Conservation (phyloP, 2,113 vertebrate species). For the Panthera leo region DNA sequence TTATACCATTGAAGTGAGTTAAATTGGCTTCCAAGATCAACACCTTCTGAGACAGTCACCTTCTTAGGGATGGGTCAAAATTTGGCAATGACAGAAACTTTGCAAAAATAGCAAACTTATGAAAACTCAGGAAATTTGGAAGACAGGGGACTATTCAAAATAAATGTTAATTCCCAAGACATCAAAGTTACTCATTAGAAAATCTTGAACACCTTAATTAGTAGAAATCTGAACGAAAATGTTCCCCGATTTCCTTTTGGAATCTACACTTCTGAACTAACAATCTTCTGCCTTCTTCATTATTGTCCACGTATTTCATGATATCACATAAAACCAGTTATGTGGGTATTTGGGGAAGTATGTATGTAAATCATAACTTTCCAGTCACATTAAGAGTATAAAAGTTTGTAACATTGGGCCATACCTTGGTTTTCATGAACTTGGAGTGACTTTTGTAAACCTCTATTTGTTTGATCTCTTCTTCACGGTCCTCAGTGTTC, state of each 20-base stretch:
- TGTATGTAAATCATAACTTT: conserved; percentile 51
- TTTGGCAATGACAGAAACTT: background rate
- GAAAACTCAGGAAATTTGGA: background rate
- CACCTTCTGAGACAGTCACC: background rate
- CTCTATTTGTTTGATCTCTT: conserved; percentile 99
- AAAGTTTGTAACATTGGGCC: conserved; percentile 66
- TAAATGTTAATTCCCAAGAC: background rate
- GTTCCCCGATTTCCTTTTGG: background rate
- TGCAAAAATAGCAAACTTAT: background rate
- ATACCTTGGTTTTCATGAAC: conserved; percentile 99
- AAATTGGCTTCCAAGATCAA: background rate
- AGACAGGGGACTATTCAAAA: background rate
- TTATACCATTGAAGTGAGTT: background rate
- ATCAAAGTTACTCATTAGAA: background rate
- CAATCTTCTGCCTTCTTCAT: background rate
- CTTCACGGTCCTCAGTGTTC: conserved; percentile 96
- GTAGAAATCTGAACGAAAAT: background rate
- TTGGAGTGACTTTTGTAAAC: conserved; percentile 99
- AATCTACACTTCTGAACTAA: conserved; percentile 16
- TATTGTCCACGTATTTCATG: conserved; percentile 27
- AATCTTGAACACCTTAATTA: background rate
- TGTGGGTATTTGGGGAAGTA: background rate
- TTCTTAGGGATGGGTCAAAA: background rate
- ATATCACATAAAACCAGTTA: conserved; percentile 34
- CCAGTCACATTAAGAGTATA: conserved; percentile 56